Base-by-base conservation (phyloP, 2,797 vertebrate species). In the Peromyscus eremicus region DNA sequence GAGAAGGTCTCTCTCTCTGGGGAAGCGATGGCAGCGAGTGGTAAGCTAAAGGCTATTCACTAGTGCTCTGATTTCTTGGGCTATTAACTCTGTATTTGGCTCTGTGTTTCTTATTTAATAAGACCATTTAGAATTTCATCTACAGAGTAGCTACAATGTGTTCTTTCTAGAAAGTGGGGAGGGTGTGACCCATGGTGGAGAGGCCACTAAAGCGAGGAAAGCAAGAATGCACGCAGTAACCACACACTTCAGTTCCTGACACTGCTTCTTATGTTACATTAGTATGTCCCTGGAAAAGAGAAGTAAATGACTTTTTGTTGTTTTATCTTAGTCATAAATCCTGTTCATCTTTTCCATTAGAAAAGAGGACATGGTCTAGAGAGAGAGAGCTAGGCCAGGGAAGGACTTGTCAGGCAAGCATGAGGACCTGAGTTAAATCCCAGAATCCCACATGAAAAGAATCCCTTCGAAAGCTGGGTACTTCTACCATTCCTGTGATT, bases 171-270 rank as follows among this genome's bases (percentile, higher is more conserved):
- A 73, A 76, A 25, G 25, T 34, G 34, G 73, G 32, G 13, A 77
- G 14, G 9, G 21, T 11, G 2, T 49, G 2, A 13, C 23, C 1
- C 1, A 27, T 2, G 0, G 34, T 43, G 5, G 60, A 37, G 1
- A 93, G 7, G 10, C 55, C 1, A 6, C 1, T 17, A 8, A 13
- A 60, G 40, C 7, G 12, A 32, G 25, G 77, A 5, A 46, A 16
- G 37, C 7, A 32, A 5, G 23, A 27, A 27, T 0, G 17, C 8
- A 2, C 40, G 34, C 40, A 29, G 3, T 0, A 9, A 32, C 4
- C 49, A 32, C 13, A 21, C 6, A 62, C 40, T 21, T 71, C 27
- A n/a, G n/a, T 57, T 80, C 8, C 32, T 80, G 21, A 55, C 2
- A 46, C 14, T 17, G 21, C 29, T 70, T 46, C 21, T 43, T 43